phyloP scores from a whole-genome alignment of 2,113 vertebrate genomes.

The Grammomys dolichurus region DNA sequence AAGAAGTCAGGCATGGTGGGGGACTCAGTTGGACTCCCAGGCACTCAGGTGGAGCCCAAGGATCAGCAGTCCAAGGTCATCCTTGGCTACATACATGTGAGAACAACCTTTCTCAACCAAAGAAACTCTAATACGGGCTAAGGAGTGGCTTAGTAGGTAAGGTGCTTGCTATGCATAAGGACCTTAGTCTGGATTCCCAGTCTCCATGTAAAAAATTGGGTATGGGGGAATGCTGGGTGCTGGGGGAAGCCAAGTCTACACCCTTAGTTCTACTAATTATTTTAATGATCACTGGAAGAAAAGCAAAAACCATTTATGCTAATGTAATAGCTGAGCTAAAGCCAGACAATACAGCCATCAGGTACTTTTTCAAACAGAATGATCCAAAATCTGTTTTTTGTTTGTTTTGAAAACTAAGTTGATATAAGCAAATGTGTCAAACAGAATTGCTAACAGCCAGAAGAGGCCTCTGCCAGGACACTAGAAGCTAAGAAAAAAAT shows the following conservation, averaged over 20 bases:
- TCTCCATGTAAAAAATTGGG: background rate
- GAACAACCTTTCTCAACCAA: background rate
- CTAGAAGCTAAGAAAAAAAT: constrained; percentile 38
- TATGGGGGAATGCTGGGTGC: background rate
- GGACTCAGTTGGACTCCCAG: background rate
- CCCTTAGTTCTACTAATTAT: background rate
- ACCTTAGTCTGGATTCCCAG: background rate
- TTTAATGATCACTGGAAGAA: background rate
- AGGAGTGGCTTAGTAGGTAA: background rate
- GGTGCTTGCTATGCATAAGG: background rate
- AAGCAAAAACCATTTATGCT: constrained; percentile 12
- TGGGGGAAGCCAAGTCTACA: background rate
- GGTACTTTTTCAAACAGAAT: constrained; percentile 28
- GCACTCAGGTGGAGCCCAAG: background rate
- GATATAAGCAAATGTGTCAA: background rate
- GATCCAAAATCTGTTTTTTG: constrained; percentile 50
- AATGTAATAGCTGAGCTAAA: constrained; percentile 52
- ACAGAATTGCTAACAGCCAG: background rate
- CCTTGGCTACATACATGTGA: background rate
- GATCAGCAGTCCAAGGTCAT: background rate
- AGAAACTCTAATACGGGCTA: background rate
- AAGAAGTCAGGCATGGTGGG: background rate
- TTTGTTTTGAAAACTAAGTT: background rate
- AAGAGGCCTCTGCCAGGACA: background rate
- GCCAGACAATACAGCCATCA: background rate